A percentile compares a stretch with the other conserved stretches of the same genome.
phyloP scores from a whole-genome alignment of 2,797 vertebrate species.

The Eurystomus glaucurus region DNA sequence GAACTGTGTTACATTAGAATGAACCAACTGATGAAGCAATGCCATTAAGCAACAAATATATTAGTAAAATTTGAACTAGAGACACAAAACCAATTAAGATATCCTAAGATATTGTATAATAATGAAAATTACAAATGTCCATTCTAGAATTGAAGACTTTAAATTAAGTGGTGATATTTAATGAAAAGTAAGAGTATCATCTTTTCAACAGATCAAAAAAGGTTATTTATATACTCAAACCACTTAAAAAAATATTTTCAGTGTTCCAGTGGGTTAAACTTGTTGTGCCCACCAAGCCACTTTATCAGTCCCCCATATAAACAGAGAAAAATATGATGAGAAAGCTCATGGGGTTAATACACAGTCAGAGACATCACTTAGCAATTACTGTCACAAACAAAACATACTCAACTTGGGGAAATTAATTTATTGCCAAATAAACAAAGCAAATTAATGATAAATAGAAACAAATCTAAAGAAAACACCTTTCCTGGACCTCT shows the following conservation, averaged over 20 bases:
- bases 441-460: not conserved
- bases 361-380: rapidly evolving
- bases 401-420: not conserved
- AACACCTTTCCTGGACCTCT: not conserved
- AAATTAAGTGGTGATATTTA: constrained; percentile 11
- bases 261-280: not conserved
- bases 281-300: not conserved
- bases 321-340: not conserved
- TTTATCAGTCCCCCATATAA: not conserved
- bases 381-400: not conserved
- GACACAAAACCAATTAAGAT: not conserved
- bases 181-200: not conserved
- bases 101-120: not conserved
- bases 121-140: not conserved
- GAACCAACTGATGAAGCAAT: not conserved
- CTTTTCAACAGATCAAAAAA: not conserved
- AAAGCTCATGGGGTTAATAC: not conserved
- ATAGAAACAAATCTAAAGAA: not conserved
- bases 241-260: not conserved
- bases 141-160: constrained; percentile 23
- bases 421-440: not conserved
- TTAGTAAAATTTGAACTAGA: constrained; percentile 31
- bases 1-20: constrained; percentile 5
- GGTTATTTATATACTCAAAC: not conserved
- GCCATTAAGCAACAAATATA: constrained; percentile 19